A percentile compares a stretch with the other conserved stretches of the same genome.
Evolutionary conservation across 1,140 invertebrate genomes (phyloP).

Genomic region (Brachystomella parvula): DNA sequence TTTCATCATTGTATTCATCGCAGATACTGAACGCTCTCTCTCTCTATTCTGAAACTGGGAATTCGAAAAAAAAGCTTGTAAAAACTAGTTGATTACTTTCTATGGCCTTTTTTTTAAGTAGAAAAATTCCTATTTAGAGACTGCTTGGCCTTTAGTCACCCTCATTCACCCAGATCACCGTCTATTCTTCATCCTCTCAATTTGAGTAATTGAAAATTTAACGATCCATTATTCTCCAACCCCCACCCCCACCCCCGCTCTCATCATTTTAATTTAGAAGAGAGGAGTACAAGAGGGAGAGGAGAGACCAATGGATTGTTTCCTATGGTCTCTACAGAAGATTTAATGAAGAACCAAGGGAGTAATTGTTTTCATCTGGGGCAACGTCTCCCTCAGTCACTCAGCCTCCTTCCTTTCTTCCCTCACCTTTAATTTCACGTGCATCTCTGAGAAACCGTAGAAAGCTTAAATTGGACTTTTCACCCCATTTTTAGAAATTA

Average conservation of each 20-base stretch:
- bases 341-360: neutral
- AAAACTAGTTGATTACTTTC: no score
- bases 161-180: no score
- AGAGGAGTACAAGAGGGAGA: no score
- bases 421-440: no score
- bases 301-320: neutral
- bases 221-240: neutral
- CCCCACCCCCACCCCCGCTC: neutral
- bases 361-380: neutral
- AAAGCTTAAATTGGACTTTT: neutral
- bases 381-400: neutral
- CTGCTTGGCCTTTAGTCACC: no score
- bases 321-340: neutral
- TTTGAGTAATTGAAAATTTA: neutral
- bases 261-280: neutral
- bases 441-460: neutral
- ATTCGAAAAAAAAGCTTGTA: no score
- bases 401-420: neutral
- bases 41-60: no score
- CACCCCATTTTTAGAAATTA: no score
- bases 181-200: neutral
- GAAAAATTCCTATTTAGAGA: no score
- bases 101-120: no score
- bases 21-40: no score
- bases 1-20: no score